A percentile compares a stretch with the other conserved stretches of the same genome.
Conservation (phyloP, 2,888 invertebrate species). For the Eulithis testata region DNA sequence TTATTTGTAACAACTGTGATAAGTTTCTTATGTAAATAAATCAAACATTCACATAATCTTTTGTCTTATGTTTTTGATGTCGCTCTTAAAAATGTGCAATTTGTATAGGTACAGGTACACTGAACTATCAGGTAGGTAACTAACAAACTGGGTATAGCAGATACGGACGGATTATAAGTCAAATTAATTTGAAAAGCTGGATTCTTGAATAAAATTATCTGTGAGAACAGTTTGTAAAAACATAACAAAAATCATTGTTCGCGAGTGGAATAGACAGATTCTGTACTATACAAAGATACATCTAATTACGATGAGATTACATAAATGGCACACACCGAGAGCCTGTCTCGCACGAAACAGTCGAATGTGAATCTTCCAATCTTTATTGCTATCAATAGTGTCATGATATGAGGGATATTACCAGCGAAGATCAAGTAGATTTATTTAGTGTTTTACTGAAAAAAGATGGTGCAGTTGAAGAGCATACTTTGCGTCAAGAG, state of each 20-base stretch:
- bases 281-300: conserved; percentile 23
- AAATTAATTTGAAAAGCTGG: not conserved
- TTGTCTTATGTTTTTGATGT: conserved; percentile 15
- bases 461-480: conserved; percentile 56
- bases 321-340: conserved; percentile 45
- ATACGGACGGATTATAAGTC: not conserved
- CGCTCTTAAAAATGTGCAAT: conserved; percentile 12
- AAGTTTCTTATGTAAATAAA: conserved; percentile 30
- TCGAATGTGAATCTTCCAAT: conserved; percentile 27
- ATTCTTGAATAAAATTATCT: conserved; percentile 21
- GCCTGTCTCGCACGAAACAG: conserved; percentile 36
- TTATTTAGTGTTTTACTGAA: conserved; percentile 17
- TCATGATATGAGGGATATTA: conserved; percentile 24
- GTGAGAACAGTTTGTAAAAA: conserved; percentile 29
- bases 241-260: conserved; percentile 26
- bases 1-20: conserved; percentile 19
- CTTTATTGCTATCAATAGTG: conserved; percentile 17
- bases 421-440: conserved; percentile 6
- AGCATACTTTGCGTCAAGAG: conserved; percentile 56
- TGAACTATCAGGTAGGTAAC: not conserved
- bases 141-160: not conserved
- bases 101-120: not conserved
- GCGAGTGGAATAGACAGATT: conserved; percentile 18
- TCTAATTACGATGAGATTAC: conserved; percentile 58
- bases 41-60: conserved; percentile 29